Conservation (phyloP, 1,140 invertebrate genomes). For the Aphelenchoides besseyi region DNA sequence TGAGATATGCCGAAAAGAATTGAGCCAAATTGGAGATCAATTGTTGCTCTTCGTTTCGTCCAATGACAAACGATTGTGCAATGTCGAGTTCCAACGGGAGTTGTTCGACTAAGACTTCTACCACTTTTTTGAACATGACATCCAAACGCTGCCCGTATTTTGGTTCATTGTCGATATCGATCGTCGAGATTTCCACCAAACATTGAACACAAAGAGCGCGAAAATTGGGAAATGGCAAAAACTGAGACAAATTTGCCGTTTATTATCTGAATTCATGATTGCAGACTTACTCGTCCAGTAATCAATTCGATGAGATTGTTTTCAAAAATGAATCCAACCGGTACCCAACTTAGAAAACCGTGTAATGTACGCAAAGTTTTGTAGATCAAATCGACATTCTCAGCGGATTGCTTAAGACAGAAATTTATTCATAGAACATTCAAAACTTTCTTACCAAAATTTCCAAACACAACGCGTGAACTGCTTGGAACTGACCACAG, state of each 20-base stretch:
- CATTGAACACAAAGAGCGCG: slow-evolving; percentile 96
- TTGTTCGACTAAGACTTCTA: slow-evolving; percentile 35
- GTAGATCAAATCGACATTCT: slow-evolving; percentile 67
- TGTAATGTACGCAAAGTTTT: slow-evolving; percentile 89
- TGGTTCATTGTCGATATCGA: slow-evolving; percentile 42
- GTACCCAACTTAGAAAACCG: slow-evolving; percentile 98
- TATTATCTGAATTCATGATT: background rate
- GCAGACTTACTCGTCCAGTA: slow-evolving; percentile 76
- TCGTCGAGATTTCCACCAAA: slow-evolving; percentile 82
- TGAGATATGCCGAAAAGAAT: slow-evolving; percentile 92
- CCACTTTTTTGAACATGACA: slow-evolving; percentile 45
- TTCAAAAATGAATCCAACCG: slow-evolving; percentile 98
- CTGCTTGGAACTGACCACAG: slow-evolving; percentile 96
- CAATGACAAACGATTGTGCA: slow-evolving; percentile 78
- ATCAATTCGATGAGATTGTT: slow-evolving; percentile 91
- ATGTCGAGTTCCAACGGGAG: slow-evolving; percentile 42
- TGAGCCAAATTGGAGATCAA: slow-evolving; percentile 97
- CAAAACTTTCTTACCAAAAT: slow-evolving; percentile 71
- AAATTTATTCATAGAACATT: slow-evolving; percentile 27
- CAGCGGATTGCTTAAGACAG: slow-evolving; percentile 65
- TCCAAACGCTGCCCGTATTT: slow-evolving; percentile 34
- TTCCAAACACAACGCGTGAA: slow-evolving; percentile 94
- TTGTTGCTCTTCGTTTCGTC: slow-evolving; percentile 92
- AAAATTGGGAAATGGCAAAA: slow-evolving; percentile 93
- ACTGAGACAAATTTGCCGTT: slow-evolving; percentile 69